Base-by-base conservation (phyloP, 2,113 vertebrate species). In the Bombycilla garrulus region DNA sequence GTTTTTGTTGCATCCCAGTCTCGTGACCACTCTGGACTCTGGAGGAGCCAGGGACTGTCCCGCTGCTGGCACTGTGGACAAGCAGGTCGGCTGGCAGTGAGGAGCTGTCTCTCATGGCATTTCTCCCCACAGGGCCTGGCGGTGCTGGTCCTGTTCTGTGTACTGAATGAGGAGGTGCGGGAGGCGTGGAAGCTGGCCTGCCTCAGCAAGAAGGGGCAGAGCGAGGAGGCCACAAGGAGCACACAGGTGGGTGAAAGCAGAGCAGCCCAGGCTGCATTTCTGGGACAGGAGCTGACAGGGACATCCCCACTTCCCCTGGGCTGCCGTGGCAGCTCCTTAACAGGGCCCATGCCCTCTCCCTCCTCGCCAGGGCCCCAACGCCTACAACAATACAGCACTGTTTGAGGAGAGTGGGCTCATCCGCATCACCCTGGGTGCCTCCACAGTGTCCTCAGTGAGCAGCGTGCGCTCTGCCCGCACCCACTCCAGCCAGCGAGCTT, bases 381-480 rank as follows among this genome's bases (percentile, higher is more conserved):
- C 98, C 33, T 99, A 99, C 95, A 99, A 99, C 95, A 99, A 99
- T 67, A 98, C 99, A 1, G 99, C 99, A 0, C 98, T 99, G 79
- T 98, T 99, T 90, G 99, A 99, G 96, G 99, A 99, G 98, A 99
- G 99, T 0, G 99, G 99, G 54, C 98, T 99, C 53, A 99, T 99
- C 95, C 99, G 99, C 71, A 99, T 99, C 98, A 99, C 99, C 23
- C 98, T 99, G 76, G 99, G 99, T 11, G 99, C 99, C 62, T 99
- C 99, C 93, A 99, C 99, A 3, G 97, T 99, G 95, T 99, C 99
- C 6, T 99, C 99, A 0, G 99, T 99, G 97, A 99, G 99, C 98
- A 99, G 99, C 1, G 99, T 98, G 80, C 99, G 99, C 97, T 99
- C 98, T 3, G 98, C 98, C 81, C 97, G 98, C 83, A 97, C 97